Evolutionary conservation across 2,888 invertebrate genomes (phyloP), one percentile per base, ranked within the genome.

Genomic region (Amiota mariae): DNA sequence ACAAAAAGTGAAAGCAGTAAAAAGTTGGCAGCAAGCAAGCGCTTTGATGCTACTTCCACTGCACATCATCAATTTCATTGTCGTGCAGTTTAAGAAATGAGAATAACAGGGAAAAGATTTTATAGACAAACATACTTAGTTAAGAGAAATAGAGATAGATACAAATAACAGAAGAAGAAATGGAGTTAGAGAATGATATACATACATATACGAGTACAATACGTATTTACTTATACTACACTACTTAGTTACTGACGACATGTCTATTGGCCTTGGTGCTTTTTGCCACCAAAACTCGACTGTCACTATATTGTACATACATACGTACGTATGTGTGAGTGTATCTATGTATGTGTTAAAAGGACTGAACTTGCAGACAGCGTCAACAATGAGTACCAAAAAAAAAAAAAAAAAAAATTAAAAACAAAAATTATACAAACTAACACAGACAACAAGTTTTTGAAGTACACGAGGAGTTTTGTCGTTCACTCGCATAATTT

Each of bases 61-160:
- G 79, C 82, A 81, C 82, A 84, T 84, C 85, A 84, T 84, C 84
- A 84, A 84, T 85, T 84, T 85, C 85, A 82, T 78, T 84, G 85
- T 81, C 85, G 84, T 80, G 81, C 82, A n/a, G 13, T 8, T 48
- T 66, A 36, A 84, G 81, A 78, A 75, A 13, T 57, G 57, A 57
- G 59, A 18, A 18, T 36, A 36, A 36, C 24, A 59, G 18, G 15
- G 24, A 68, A 11, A 68, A 15, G 36, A 36, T 36, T 36, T 36
- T 36, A 36, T 36, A 36, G 36, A 36, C 2, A 36, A n/a, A n/a
- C n/a, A n/a, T n/a, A 6, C 36, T 6, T 36, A 36, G 36, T 36
- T 36, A 2, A 36, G 36, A 36, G 36, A 36, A 36, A 36, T 36
- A 36, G 36, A 36, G 36, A 36, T 36, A 36, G 36, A 36, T 36